phyloP scores from a whole-genome alignment of 2,113 vertebrate species.

The Rhodinocichla rosea region DNA sequence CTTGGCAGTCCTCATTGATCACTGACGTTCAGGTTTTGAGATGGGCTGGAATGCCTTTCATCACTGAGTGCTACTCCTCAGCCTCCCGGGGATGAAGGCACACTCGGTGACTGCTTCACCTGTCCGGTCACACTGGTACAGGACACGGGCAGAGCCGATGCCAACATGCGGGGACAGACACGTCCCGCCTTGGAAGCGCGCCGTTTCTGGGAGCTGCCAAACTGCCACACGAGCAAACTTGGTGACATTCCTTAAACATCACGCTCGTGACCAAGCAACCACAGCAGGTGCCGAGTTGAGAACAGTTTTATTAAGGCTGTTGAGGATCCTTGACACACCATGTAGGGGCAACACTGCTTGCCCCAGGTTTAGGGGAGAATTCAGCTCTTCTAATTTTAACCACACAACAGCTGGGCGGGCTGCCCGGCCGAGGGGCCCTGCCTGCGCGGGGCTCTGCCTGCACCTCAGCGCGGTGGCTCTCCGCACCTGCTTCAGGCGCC shows the following conservation, averaged over 20 bases:
- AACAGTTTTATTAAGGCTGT: not conserved
- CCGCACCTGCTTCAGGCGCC: rapidly evolving
- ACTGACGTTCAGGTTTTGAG: not conserved
- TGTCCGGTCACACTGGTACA: rapidly evolving
- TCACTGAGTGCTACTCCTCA: not conserved
- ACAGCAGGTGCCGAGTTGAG: not conserved
- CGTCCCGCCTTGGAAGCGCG: not conserved
- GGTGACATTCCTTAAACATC: not conserved
- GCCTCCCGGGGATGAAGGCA: not conserved
- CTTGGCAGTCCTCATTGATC: not conserved
- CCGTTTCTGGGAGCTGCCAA: not conserved
- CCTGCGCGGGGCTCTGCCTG: rapidly evolving
- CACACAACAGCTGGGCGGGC: not conserved
- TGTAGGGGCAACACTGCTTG: not conserved
- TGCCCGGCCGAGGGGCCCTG: not conserved
- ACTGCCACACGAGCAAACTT: not conserved
- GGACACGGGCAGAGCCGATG: not conserved
- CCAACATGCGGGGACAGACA: rapidly evolving
- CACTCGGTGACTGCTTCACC: not conserved
- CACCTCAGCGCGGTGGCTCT: not conserved
- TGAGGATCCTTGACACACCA: not conserved
- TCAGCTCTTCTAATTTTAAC: not conserved
- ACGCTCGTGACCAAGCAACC: not conserved
- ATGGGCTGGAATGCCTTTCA: not conserved
- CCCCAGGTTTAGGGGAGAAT: not conserved